Base-by-base conservation (phyloP, 2,888 invertebrate genomes). In the Abrostola triplasia region DNA sequence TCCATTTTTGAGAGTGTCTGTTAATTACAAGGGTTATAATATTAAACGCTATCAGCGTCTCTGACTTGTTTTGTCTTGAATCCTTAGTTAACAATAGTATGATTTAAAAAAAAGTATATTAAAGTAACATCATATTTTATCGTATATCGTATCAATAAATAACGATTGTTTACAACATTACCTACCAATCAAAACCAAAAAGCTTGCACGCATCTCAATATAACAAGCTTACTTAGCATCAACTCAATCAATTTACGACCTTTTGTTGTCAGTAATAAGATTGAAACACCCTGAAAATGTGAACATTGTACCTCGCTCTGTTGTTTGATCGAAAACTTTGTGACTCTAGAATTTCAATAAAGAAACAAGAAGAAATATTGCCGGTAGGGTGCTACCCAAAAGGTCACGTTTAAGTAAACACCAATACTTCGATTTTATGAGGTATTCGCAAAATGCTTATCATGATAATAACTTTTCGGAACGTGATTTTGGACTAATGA, bases 281-380 rank as follows among this genome's bases (percentile, higher is more conserved):
- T 56, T 40, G 40, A 66, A 50, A 41, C 35, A 13, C 9, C 52
- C 56, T 67, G 61, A 62, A 67, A 72, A 62, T 38, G 51, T 36
- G 66, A 68, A 57, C 57, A 62, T 75, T 76, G 76, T 50, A 63
- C 75, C 64, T 74, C 55, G 57, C 68, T 59, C 64, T 67, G 55
- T 63, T 72, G 65, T 76, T 81, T 83, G 88, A 89, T 88, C 84
- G 84, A 86, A 88, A 65, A 89, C 81, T 88, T 86, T 82, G 84
- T 82, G 83, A 77, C 82, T 83, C 82, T 83, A 90, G 92, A 93
- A 92, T 93, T 92, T 93, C 92, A 93, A 93, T 93, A 92, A 90
- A 90, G 90, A 84, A 83, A 75, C 81, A 74, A 76, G 77, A 88
- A 90, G 88, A 93, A 88, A 91, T 91, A 90, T 92, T 79, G 86